A percentile compares a stretch with the other conserved stretches of the same genome.
phyloP scores from a whole-genome alignment of 1,140 invertebrate species.

The Dendroctonus ponderosae region DNA sequence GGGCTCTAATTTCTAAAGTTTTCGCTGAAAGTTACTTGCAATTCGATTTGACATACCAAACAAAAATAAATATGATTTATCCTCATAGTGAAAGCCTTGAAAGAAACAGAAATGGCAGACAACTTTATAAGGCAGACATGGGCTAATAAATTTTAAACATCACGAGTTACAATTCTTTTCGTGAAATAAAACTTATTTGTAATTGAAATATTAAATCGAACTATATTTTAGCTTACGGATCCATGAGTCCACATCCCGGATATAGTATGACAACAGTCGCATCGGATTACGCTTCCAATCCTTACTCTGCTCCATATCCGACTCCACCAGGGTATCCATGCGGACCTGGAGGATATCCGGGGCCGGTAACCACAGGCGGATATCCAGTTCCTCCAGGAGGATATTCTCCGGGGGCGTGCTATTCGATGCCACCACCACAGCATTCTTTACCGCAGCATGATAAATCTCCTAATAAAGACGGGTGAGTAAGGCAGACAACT shows the following conservation, averaged over 20 bases:
- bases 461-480: slow-evolving; percentile 69
- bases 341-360: slow-evolving; percentile 63
- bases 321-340: slow-evolving; percentile 58
- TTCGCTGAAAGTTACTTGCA: no score
- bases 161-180: no score
- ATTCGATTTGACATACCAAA: no score
- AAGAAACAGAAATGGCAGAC: no score
- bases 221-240: slow-evolving; percentile 64
- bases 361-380: slow-evolving; percentile 59
- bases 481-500: slow-evolving; percentile 38
- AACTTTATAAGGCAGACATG: no score
- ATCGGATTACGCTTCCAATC: slow-evolving; percentile 73
- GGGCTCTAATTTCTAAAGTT: no score
- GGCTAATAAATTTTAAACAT: no score
- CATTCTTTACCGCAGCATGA: slow-evolving; percentile 67
- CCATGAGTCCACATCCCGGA: slow-evolving; percentile 78
- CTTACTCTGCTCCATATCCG: slow-evolving; percentile 67
- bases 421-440: slow-evolving; percentile 78
- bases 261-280: slow-evolving; percentile 74
- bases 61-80: no score
- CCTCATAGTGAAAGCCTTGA: no score
- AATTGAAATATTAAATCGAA: no score
- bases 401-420: slow-evolving; percentile 72
- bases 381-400: slow-evolving; percentile 63
- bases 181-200: no score